Percentiles rank a stretch among this genome's conserved stretches.
Evolutionary conservation across 1,140 invertebrate genomes (phyloP).

Genomic region (Zaprionus gabonicus): DNA sequence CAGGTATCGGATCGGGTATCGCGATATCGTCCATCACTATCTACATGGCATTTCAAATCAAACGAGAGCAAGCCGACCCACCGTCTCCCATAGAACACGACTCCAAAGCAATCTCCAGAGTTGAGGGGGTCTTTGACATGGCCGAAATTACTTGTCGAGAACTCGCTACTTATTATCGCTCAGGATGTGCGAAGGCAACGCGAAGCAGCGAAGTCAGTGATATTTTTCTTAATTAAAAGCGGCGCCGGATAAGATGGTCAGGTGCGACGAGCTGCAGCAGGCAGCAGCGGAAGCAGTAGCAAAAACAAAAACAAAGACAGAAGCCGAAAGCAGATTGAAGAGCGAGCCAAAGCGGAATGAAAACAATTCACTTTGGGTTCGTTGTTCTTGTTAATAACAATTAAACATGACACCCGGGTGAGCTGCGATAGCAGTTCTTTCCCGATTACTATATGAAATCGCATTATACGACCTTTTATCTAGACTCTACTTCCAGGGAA

Average conservation of each 20-base stretch:
- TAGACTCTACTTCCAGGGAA: neutral
- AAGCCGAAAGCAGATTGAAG: neutral
- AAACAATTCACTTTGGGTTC: conserved; percentile 68
- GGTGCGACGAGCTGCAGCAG: conserved; percentile 38
- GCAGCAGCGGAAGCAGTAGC: neutral
- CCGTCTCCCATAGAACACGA: conserved; percentile 18
- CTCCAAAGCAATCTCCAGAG: neutral
- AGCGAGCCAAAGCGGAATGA: conserved; percentile 14
- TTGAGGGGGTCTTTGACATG: neutral
- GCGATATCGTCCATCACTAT: conserved; percentile 40
- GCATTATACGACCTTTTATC: conserved; percentile 10
- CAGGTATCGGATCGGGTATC: conserved; percentile 50
- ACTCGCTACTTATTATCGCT: conserved; percentile 59
- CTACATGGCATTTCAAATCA: conserved; percentile 58
- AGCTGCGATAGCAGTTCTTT: conserved; percentile 50
- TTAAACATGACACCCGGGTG: conserved; percentile 76
- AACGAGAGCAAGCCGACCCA: conserved; percentile 35
- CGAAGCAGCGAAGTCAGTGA: conserved; percentile 41
- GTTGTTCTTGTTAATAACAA: conserved; percentile 81
- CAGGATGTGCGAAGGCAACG: conserved; percentile 26
- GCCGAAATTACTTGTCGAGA: neutral
- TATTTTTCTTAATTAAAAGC: conserved; percentile 78
- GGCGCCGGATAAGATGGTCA: conserved; percentile 60
- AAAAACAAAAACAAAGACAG: conserved; percentile 20
- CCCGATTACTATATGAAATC: conserved; percentile 35